Base-by-base conservation (phyloP, 1,140 invertebrate species). In the Rhizoglyphus robini region DNA sequence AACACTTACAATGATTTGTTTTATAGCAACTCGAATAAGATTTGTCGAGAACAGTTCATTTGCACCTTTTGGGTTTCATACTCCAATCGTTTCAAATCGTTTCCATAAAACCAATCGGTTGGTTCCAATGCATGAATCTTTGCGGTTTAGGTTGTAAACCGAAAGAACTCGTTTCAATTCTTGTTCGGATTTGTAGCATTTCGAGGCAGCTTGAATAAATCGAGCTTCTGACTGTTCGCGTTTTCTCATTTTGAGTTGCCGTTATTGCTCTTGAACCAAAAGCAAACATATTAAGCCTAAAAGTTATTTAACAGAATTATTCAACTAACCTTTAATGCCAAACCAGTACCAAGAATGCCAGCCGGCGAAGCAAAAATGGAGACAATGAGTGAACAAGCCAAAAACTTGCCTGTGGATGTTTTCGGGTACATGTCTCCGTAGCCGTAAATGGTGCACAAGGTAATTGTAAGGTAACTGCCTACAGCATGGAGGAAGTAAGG, bases 261-360 rank as follows among this genome's bases (percentile, higher is more conserved):
- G 63, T 57, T 64, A 47, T 48, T 64, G 63, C 25, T 64, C 63
- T 48, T 64, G 63, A 8, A 64, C 63, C 63, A 51, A 20, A 23
- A 32, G 18, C 11, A 27, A 18, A 63, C 11, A n/a, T 46, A 46
- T 63, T 18, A 23, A 46, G n/a, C n/a, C 20, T 11, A 60, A 60
- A 46, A 32, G 5, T 13, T 48, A 46, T 34, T 60, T 46, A 36
- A 63, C 47, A 36, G 23, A 30, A n/a, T n/a, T n/a, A n/a, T n/a
- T n/a, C n/a, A n/a, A n/a, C n/a, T n/a, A n/a, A 64, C 63, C 63
- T 64, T 64, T n/a, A 64, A 47, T 30, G 63, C 63, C 11, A 64
- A 36, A 36, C 63, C 63, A 31, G 63, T 64, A 20, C 63, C 63
- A 34, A 64, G 46, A 15, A 64, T 64, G 23, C 63, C 63, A 27